phyloP scores from a whole-genome alignment of 2,113 vertebrate species.

The Hippocampus barbouri region DNA sequence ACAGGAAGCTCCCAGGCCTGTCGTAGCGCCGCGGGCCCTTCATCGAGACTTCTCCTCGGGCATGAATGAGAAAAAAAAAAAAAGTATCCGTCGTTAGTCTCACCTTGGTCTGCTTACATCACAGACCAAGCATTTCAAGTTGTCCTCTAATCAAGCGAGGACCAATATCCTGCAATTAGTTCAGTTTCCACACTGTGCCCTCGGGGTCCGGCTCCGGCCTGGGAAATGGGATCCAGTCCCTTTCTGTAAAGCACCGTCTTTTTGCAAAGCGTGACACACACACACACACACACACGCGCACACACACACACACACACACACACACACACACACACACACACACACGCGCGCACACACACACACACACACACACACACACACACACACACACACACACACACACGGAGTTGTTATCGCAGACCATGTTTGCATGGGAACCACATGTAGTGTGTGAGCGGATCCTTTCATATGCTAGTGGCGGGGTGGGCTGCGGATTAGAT shows the following conservation, averaged over 20 bases:
- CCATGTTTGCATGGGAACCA: conserved; percentile 64
- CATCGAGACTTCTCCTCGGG: conserved; percentile 55
- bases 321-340: neutral
- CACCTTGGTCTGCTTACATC: conserved; percentile 88
- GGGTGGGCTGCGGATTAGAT: conserved; percentile 21
- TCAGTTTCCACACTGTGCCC: conserved; percentile 84
- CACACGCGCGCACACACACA: conserved; percentile 8
- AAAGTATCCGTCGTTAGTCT: conserved; percentile 69
- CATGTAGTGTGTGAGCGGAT: conserved; percentile 44
- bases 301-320: neutral
- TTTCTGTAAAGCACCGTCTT: conserved; percentile 60
- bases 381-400: neutral
- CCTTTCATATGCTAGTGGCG: conserved; percentile 47
- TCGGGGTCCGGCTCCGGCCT: conserved; percentile 82
- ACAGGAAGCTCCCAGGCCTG: conserved; percentile 13
- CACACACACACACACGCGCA: conserved; percentile 23
- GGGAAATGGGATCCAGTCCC: conserved; percentile 84
- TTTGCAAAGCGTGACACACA: conserved; percentile 60
- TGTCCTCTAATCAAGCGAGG: conserved; percentile 89
- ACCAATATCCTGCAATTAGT: conserved; percentile 96
- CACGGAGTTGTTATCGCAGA: conserved; percentile 55
- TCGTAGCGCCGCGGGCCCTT: conserved; percentile 16
- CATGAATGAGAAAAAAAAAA: conserved; percentile 32
- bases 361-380: conserved; percentile 35
- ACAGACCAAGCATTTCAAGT: conserved; percentile 88